phyloP scores from a whole-genome alignment of 2,888 invertebrate genomes.

The Pandemis cinnamomeana region DNA sequence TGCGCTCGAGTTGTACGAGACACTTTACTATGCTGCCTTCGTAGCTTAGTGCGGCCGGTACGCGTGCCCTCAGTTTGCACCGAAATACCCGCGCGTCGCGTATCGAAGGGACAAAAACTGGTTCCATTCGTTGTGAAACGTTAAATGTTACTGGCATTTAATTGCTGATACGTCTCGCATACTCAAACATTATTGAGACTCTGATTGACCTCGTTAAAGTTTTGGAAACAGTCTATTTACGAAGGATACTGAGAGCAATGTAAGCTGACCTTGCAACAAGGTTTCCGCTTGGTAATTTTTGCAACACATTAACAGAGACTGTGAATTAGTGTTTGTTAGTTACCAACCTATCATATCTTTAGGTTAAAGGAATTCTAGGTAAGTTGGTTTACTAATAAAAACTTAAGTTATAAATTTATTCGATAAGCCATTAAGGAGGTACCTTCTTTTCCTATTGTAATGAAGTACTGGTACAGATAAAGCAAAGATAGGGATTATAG shows the following conservation, averaged over 20 bases:
- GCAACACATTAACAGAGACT: constrained; percentile 5
- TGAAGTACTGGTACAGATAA: background rate
- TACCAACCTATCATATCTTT: background rate
- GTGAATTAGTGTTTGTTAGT: constrained; percentile 1
- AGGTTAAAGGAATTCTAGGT: constrained; percentile 7
- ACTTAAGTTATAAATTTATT: background rate
- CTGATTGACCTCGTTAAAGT: constrained; percentile 28
- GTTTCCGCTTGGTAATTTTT: constrained; percentile 18
- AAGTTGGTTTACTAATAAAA: constrained; percentile 17
- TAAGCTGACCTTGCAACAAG: constrained; percentile 20
- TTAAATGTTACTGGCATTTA: constrained; percentile 22
- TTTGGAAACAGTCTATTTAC: constrained; percentile 12
- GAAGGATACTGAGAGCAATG: constrained; percentile 17
- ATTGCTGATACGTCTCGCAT: constrained; percentile 27
- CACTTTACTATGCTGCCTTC: constrained; percentile 18
- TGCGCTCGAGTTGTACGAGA: constrained; percentile 1
- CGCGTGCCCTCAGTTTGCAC: constrained; percentile 45
- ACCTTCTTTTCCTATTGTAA: background rate
- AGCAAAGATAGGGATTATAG: background rate
- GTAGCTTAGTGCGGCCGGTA: constrained; percentile 44
- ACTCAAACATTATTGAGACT: constrained; percentile 20
- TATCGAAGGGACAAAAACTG: constrained; percentile 35
- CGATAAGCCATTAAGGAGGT: background rate
- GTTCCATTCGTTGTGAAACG: constrained; percentile 19
- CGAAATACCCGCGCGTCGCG: constrained; percentile 13